Conservation (phyloP, 2,888 invertebrate species). For the Pilophorus perplexus region DNA sequence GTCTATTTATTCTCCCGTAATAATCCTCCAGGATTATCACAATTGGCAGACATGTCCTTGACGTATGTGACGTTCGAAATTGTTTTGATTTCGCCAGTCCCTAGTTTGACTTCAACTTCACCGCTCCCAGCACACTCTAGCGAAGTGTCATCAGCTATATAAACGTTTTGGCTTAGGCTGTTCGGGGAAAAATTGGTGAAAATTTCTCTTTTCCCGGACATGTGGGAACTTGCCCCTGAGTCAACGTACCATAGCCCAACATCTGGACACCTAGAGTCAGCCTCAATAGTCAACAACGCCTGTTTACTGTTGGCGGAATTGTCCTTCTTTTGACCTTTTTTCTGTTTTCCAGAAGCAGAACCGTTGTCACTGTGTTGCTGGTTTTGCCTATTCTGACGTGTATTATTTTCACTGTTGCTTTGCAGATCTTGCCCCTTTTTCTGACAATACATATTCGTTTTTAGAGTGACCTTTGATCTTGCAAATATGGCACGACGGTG, state of each 20-base stretch:
- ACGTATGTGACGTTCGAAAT: not conserved
- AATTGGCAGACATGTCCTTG: no score
- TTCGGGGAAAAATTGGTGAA: not conserved
- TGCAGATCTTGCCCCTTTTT: not conserved
- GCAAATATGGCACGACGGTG: conserved; percentile 6
- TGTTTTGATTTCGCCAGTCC: not conserved
- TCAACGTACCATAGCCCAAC: not conserved
- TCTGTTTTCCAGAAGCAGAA: no score
- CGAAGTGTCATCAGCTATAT: not conserved
- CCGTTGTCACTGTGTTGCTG: no score
- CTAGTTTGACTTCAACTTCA: not conserved
- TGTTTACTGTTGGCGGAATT: not conserved
- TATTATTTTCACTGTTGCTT: not conserved
- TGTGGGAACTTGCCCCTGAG: no score
- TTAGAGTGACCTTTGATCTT: not conserved
- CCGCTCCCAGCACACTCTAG: not conserved
- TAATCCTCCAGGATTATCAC: no score
- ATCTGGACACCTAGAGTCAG: not conserved
- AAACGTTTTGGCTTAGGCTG: not conserved
- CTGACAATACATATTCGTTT: not conserved
- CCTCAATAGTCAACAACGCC: not conserved
- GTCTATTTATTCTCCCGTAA: no score
- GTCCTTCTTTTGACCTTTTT: no score
- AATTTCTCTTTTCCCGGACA: not conserved
- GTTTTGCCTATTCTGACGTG: not conserved